These are phyloP conservation scores for Macrobrachium nipponense DNA, from an alignment of 1,140 invertebrate genomes.

Conservation along the genomic window DNA sequence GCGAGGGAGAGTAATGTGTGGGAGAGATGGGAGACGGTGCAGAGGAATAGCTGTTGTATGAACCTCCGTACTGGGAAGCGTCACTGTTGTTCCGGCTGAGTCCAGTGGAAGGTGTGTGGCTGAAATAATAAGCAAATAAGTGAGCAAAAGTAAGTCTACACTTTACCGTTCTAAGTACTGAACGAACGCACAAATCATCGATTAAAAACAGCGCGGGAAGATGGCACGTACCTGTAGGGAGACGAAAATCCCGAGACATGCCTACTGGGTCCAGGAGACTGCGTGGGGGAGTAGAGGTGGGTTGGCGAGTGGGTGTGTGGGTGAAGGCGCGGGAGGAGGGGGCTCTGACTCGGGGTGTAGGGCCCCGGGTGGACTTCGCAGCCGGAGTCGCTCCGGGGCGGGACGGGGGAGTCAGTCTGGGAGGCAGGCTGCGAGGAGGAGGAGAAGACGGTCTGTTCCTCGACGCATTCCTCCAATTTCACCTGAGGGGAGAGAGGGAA, in stretches of 20 bases:
- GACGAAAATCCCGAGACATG: constrained; percentile 70
- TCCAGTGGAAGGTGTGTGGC: constrained; percentile 76
- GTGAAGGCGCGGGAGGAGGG: constrained; percentile 61
- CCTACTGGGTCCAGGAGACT: constrained; percentile 85
- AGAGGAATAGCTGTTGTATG: constrained; percentile 77
- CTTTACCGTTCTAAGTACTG: too few relatives aligned
- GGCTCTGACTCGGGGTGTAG: constrained; percentile 63
- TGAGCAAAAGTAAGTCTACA: not conserved
- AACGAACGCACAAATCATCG: not conserved
- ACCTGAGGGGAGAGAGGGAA: constrained; percentile 35
- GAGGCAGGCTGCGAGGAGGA: constrained; percentile 49
- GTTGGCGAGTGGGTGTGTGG: constrained; percentile 81
- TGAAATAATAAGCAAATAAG: constrained; percentile 13
- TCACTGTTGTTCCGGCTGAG: constrained; percentile 90
- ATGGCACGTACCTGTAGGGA: constrained; percentile 59
- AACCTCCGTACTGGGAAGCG: constrained; percentile 77
- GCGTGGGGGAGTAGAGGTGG: constrained; percentile 79
- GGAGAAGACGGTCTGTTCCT: constrained; percentile 46
- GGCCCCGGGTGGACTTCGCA: constrained; percentile 64
- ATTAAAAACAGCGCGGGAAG: not conserved
- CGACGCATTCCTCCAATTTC: constrained; percentile 44
- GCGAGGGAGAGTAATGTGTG: constrained; percentile 58
- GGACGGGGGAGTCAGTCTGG: constrained; percentile 62
- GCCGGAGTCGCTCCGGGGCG: constrained; percentile 64
- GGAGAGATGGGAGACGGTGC: constrained; percentile 67